Evolutionary conservation across 2,888 invertebrate genomes (phyloP).

Genomic region (Amphipoea lucens): DNA sequence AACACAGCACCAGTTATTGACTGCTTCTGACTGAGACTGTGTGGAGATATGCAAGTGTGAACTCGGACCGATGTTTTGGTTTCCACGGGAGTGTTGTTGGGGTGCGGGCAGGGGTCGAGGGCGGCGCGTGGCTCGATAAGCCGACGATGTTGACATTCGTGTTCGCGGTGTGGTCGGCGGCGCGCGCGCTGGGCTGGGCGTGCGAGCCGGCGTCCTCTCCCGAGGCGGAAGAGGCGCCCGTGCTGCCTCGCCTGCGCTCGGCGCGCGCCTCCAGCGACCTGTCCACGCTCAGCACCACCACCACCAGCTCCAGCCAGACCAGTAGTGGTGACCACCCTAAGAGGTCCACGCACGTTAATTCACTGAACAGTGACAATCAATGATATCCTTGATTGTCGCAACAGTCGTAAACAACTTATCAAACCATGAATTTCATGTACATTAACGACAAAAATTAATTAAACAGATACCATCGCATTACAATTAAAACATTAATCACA

Average conservation of each 20-base stretch:
- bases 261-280: constrained; percentile 88
- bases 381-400: constrained; percentile 39
- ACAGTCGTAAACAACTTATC: constrained; percentile 37
- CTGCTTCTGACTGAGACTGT: constrained; percentile 68
- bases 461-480: constrained; percentile 33
- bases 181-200: constrained; percentile 90
- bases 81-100: constrained; percentile 74
- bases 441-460: constrained; percentile 9
- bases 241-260: constrained; percentile 86
- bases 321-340: constrained; percentile 85
- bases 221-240: constrained; percentile 84
- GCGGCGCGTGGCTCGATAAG: constrained; percentile 82
- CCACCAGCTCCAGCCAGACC: constrained; percentile 88
- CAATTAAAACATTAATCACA: constrained; percentile 30
- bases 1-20: constrained; percentile 67
- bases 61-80: constrained; percentile 79
- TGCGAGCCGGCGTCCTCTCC: constrained; percentile 80
- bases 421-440: constrained; percentile 18
- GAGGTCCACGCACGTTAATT: constrained; percentile 78
- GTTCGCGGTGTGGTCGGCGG: constrained; percentile 91
- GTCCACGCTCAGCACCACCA: constrained; percentile 87
- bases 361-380: not conserved
- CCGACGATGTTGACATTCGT: constrained; percentile 91
- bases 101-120: constrained; percentile 80
- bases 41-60: constrained; percentile 70